Base-by-base conservation (phyloP, 1,140 invertebrate genomes). In the Littorina saxatilis region DNA sequence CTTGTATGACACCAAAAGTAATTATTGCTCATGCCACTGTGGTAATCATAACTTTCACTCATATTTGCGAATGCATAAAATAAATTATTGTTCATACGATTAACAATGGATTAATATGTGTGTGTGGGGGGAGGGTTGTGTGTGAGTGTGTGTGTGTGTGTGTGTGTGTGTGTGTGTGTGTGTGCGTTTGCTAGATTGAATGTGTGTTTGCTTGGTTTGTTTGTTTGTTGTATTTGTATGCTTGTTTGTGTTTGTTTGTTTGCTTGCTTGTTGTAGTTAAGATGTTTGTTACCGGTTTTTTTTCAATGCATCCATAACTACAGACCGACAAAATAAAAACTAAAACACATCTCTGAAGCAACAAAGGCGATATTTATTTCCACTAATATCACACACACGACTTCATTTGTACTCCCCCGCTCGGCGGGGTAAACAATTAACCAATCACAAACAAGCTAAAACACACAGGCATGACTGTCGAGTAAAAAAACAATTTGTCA, bases 301-400 rank as follows among this genome's bases (percentile, higher is more conserved):
- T n/a, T n/a, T n/a, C n/a, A n/a, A n/a, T n/a, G n/a, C n/a, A n/a
- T n/a, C n/a, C n/a, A n/a, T n/a, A n/a, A n/a, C n/a, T n/a, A n/a
- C n/a, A n/a, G n/a, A n/a, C n/a, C n/a, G n/a, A n/a, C n/a, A n/a
- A n/a, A n/a, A n/a, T n/a, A n/a, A n/a, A n/a, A n/a, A n/a, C n/a
- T n/a, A n/a, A n/a, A n/a, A n/a, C n/a, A n/a, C n/a, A n/a, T n/a
- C n/a, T 5, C 5, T 58, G 13, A 58, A 58, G 55, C 55, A 58
- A 58, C 55, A 58, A 58, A 58, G 55, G 55, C 55, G 20, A 58
- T 58, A 58, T 58, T 58, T 52, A 52, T 52, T 58, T 20, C 27
- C 55, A 58, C 55, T 58, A 58, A n/a, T 5, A n/a, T 58, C 55
- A 58, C 13, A 58, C 27, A 58, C 55, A 58, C 13, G 27, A n/a